phyloP scores from a whole-genome alignment of 2,797 vertebrate genomes.

The Onychomys leucogaster region DNA sequence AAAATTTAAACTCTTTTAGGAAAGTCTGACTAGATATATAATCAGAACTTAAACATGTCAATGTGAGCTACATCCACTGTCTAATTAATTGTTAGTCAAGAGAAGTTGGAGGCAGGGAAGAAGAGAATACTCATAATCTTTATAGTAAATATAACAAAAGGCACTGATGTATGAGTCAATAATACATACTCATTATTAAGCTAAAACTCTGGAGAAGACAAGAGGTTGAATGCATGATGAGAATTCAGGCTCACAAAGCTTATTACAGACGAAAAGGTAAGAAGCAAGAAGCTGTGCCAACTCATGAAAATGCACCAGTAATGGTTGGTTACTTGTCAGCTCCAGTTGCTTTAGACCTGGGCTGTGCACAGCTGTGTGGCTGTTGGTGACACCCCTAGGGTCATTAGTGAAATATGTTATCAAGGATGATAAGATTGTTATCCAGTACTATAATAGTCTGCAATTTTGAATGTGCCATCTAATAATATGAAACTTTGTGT shows the following conservation, averaged over 20 bases:
- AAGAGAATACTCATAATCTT: background rate
- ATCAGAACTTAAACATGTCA: conserved; percentile 65
- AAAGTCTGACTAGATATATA: background rate
- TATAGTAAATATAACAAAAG: background rate
- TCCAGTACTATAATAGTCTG: background rate
- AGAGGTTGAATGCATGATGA: background rate
- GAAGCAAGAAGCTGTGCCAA: background rate
- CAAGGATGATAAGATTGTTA: background rate
- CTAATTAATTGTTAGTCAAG: conserved; percentile 47
- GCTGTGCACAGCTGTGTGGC: background rate
- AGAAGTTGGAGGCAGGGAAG: conserved; percentile 9
- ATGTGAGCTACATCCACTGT: background rate
- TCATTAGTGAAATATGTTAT: background rate
- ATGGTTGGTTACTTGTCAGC: background rate
- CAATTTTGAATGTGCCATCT: conserved; percentile 32
- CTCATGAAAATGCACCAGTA: background rate
- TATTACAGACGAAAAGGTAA: background rate
- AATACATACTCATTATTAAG: background rate
- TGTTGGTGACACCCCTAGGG: background rate
- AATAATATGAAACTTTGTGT: background rate
- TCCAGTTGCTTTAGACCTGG: background rate
- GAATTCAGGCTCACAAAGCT: background rate
- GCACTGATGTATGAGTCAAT: background rate
- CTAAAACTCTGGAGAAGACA: background rate
- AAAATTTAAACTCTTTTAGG: conserved; percentile 26